Percentiles rank a stretch among this genome's conserved stretches.
Evolutionary conservation across 2,113 vertebrate species (phyloP).

Genomic region (Leuciscus idus): DNA sequence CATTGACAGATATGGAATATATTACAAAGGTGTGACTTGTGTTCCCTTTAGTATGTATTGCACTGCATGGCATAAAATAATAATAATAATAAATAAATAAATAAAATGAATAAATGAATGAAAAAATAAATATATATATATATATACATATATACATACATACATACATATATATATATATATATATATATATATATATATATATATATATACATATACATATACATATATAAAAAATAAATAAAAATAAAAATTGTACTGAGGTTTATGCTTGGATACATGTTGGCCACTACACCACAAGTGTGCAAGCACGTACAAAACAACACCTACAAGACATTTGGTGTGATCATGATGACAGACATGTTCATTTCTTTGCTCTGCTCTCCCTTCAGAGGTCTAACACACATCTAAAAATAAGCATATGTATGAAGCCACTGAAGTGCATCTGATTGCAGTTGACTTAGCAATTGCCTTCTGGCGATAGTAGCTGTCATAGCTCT

Average conservation of each 20-base stretch:
- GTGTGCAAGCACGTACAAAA: neutral
- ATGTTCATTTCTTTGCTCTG: conserved; percentile 33
- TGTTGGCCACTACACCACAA: neutral
- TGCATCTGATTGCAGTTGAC: conserved; percentile 60
- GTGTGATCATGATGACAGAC: conserved; percentile 59
- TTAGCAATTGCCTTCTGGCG: conserved; percentile 63
- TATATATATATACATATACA: too few species aligned
- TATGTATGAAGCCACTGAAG: conserved; percentile 50
- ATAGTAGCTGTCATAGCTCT: conserved; percentile 47
- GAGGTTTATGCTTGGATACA: neutral
- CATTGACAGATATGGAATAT: neutral
- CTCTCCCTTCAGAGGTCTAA: conserved; percentile 56
- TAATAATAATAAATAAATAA: neutral
- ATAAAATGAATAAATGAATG: too few species aligned
- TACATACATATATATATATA: too few species aligned
- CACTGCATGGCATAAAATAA: neutral
- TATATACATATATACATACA: too few species aligned
- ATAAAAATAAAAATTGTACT: neutral
- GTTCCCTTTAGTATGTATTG: neutral
- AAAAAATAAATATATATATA: too few species aligned
- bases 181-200: too few species aligned
- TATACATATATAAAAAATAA: too few species aligned
- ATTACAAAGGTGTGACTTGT: neutral
- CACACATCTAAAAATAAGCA: conserved; percentile 70
- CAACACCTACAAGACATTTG: conserved; percentile 35